These are phyloP conservation scores for Rhinichthys klamathensis DNA, from an alignment of 2,113 vertebrate species.

Conservation along the genomic window DNA sequence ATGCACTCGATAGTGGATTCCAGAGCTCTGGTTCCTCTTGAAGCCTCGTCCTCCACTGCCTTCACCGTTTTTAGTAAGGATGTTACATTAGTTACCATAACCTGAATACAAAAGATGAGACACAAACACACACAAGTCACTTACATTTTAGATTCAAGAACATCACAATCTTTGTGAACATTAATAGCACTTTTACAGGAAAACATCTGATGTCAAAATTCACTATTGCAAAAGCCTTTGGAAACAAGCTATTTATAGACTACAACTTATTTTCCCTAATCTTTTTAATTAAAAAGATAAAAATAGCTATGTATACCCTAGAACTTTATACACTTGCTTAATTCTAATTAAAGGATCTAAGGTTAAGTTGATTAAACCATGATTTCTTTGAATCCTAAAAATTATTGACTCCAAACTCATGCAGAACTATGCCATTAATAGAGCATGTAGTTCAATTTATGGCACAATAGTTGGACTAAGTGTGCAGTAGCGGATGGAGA, in stretches of 20 bases:
- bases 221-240: background rate
- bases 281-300: background rate
- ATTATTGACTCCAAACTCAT: constrained; percentile 24
- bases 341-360: background rate
- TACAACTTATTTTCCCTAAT: background rate
- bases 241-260: background rate
- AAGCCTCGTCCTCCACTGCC: constrained; percentile 98
- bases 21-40: constrained; percentile 92
- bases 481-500: background rate
- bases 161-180: background rate
- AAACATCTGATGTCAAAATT: background rate
- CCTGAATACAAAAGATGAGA: constrained; percentile 71
- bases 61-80: constrained; percentile 98
- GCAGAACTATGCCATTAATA: constrained; percentile 20
- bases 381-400: background rate
- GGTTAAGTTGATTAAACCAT: background rate
- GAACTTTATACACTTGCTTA: background rate
- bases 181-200: constrained; percentile 9
- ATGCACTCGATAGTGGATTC: constrained; percentile 97
- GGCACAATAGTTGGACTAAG: background rate
- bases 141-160: background rate
- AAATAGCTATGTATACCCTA: background rate
- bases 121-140: background rate
- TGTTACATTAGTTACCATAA: constrained; percentile 99
- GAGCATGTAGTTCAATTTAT: constrained; percentile 14